Conservation (phyloP, 2,888 invertebrate genomes). For the Gasteruption jaculator region DNA sequence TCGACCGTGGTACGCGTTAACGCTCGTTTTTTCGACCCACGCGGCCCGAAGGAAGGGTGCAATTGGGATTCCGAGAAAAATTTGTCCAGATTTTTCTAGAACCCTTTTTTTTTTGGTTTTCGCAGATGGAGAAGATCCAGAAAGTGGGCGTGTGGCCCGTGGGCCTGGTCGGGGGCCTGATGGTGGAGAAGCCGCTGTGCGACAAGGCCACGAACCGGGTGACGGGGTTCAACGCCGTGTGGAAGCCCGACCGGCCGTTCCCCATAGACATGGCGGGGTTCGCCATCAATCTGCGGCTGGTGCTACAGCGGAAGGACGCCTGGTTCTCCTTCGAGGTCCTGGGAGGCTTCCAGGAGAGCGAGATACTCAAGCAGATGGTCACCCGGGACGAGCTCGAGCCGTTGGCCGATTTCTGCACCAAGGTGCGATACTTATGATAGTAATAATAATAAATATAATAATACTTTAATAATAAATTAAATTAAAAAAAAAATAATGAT, state of each 20-base stretch:
- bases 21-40: no score
- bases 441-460: no score
- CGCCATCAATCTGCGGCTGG: conserved; percentile 74
- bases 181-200: conserved; percentile 86
- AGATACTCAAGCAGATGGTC: conserved; percentile 72
- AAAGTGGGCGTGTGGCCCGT: conserved; percentile 93
- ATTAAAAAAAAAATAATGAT: no score
- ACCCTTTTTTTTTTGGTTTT: conserved; percentile 26
- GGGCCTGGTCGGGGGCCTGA: conserved; percentile 90
- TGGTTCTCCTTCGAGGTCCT: conserved; percentile 80
- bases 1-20: no score
- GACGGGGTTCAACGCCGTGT: conserved; percentile 68
- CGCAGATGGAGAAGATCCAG: conserved; percentile 74
- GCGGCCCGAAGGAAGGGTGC: no score
- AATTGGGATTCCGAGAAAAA: no score
- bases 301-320: conserved; percentile 69
- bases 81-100: neutral
- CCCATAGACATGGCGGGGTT: conserved; percentile 99
- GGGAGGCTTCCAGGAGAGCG: conserved; percentile 86
- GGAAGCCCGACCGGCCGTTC: conserved; percentile 88
- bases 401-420: conserved; percentile 83
- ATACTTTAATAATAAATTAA: no score
- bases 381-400: conserved; percentile 80
- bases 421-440: no score
- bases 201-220: conserved; percentile 60